These are phyloP conservation scores for Rhadinocentrus ornatus DNA, from an alignment of 2,797 vertebrate species.

Conservation along the genomic window DNA sequence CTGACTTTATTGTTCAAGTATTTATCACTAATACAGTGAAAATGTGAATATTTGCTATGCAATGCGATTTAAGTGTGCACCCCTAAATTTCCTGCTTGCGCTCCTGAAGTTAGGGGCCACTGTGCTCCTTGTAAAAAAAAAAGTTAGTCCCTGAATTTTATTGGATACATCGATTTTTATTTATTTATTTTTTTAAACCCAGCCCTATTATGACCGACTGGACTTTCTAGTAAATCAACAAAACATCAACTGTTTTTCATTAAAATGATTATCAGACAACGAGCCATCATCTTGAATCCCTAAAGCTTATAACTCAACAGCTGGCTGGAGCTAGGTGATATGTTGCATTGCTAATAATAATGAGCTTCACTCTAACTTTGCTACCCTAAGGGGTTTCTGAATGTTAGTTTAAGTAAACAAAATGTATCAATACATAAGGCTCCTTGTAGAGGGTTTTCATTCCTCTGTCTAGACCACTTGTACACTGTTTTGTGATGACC, in stretches of 20 bases:
- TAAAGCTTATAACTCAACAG: slow-evolving; percentile 36
- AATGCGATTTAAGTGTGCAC: too few species aligned
- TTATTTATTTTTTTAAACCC: too few species aligned
- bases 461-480: slow-evolving; percentile 13
- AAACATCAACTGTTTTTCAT: slow-evolving; percentile 10
- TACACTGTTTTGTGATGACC: slow-evolving; percentile 17
- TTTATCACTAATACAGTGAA: too few species aligned
- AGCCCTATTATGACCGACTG: slow-evolving; percentile 34
- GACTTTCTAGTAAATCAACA: slow-evolving; percentile 4
- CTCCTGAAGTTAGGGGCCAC: too few species aligned
- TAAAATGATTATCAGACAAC: slow-evolving; percentile 8
- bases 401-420: slow-evolving; percentile 46
- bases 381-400: slow-evolving; percentile 23
- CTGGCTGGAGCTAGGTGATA: slow-evolving; percentile 36
- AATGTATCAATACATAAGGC: slow-evolving; percentile 51
- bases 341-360: slow-evolving; percentile 58
- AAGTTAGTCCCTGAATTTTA: too few species aligned
- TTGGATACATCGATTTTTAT: too few species aligned
- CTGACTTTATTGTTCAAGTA: too few species aligned
- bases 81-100: too few species aligned
- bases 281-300: slow-evolving; percentile 18
- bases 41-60: too few species aligned
- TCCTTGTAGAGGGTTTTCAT: slow-evolving; percentile 44
- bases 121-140: too few species aligned
- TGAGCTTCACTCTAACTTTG: slow-evolving; percentile 42